Conservation (phyloP, 2,113 vertebrate species). For the Piaya cayana region DNA sequence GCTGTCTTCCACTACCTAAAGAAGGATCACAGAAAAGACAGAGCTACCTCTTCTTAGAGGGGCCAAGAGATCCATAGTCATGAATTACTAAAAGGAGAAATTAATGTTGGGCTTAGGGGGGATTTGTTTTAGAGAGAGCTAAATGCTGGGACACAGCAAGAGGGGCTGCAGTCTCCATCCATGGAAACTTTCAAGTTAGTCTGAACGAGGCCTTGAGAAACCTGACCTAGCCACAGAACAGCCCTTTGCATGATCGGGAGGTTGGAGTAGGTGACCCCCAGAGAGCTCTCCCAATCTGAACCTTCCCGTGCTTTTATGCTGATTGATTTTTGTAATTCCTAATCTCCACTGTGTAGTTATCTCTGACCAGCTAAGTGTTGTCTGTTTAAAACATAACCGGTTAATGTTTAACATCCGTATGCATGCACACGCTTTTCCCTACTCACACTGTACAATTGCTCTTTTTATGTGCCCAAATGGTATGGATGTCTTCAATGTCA, state of each 20-base stretch:
- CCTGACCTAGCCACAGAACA: not conserved
- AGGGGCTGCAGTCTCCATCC: not conserved
- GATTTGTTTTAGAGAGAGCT: not conserved
- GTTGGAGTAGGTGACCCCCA: not conserved
- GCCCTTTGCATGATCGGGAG: not conserved
- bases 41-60: not conserved
- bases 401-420: not conserved
- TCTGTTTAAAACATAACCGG: not conserved
- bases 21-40: not conserved
- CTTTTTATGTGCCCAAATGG: not conserved
- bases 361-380: not conserved
- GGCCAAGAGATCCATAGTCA: not conserved
- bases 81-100: not conserved
- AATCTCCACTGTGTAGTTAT: not conserved
- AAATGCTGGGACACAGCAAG: not conserved
- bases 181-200: not conserved
- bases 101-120: not conserved
- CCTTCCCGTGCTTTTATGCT: not conserved
- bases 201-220: not conserved
- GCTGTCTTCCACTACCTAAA: not conserved
- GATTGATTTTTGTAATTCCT: not conserved
- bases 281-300: not conserved
- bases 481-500: not conserved
- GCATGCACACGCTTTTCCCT: rapidly evolving
- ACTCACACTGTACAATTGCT: not conserved